These are phyloP conservation scores for Paracanthobrama guichenoti DNA, from an alignment of 2,113 vertebrate species.

Conservation along the genomic window DNA sequence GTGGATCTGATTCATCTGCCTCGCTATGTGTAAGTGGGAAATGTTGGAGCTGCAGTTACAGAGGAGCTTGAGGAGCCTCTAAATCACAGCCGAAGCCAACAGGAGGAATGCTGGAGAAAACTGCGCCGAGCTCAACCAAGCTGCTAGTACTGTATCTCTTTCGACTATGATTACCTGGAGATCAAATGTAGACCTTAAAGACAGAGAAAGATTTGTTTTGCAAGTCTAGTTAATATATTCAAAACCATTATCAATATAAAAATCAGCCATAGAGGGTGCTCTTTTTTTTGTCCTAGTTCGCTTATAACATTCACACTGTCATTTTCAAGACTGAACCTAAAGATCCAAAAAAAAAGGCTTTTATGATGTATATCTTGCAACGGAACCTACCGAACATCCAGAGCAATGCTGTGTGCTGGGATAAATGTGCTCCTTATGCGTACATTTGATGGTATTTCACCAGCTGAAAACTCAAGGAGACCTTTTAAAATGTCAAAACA, in stretches of 20 bases:
- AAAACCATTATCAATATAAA: background rate
- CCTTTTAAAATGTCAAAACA: too few species aligned
- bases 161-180: background rate
- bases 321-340: too few species aligned
- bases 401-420: too few species aligned
- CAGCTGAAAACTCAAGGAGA: too few species aligned
- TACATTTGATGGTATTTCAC: too few species aligned
- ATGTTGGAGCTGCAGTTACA: slow-evolving; percentile 27
- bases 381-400: too few species aligned
- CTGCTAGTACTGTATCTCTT: background rate
- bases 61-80: slow-evolving; percentile 21
- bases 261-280: too few species aligned
- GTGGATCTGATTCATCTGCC: slow-evolving; percentile 18
- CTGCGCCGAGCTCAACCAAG: background rate
- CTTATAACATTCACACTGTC: too few species aligned
- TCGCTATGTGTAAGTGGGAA: background rate
- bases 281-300: too few species aligned
- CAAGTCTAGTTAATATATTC: background rate
- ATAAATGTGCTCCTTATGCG: too few species aligned
- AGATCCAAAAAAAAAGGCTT: too few species aligned
- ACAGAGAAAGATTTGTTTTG: background rate
- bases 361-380: too few species aligned
- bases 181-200: background rate
- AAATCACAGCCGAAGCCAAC: slow-evolving; percentile 44
- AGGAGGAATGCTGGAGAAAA: slow-evolving; percentile 16